Evolutionary conservation across 2,113 vertebrate species (phyloP), one percentile per base, ranked within the genome.

Genomic region (Charadrius vociferus): DNA sequence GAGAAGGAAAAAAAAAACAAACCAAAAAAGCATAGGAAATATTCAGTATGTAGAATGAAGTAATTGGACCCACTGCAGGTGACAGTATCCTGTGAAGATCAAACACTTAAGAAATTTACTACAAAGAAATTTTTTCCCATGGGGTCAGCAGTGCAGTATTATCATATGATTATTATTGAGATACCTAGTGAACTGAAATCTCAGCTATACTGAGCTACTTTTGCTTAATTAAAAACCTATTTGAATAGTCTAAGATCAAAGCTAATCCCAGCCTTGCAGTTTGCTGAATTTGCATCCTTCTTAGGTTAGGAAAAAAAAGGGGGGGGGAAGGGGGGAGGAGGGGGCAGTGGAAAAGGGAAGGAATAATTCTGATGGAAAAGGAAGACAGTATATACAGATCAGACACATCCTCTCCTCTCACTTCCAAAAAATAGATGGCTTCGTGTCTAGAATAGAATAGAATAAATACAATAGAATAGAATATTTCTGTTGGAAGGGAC

Each of bases 321-420:
- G 1, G 47, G 20, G 47, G 47, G 47, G 19, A 3, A 2, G 1
- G 15, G 1, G 4, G 7, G 7, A 4, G 1, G 5, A 7, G 3
- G 3, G 3, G 19, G 26, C 12, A 45, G 3, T 43, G 19, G 15
- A 10, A 67, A 86, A 49, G 1, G 49, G 6, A 88, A 41, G 7
- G 7, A 93, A 30, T 73, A n/a, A 52, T 47, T 50, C 14, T 36
- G 7, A 29, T 53, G 6, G 27, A 18, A 43, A 36, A 50, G 7
- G 8, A 55, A 21, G 3, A 20, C 18, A n/a, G 6, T 10, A 20
- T 26, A 30, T 47, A n/a, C 8, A 26, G 32, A 45, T 22, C 13
- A 50, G 20, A 55, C 3, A 67, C 3, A 41, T 77, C 16, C 29
- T 82, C 11, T 47, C 15, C 26, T 62, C 29, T 72, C 7, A 19